Evolutionary conservation across 2,888 invertebrate genomes (phyloP).

Genomic region (Cotesia congregata): DNA sequence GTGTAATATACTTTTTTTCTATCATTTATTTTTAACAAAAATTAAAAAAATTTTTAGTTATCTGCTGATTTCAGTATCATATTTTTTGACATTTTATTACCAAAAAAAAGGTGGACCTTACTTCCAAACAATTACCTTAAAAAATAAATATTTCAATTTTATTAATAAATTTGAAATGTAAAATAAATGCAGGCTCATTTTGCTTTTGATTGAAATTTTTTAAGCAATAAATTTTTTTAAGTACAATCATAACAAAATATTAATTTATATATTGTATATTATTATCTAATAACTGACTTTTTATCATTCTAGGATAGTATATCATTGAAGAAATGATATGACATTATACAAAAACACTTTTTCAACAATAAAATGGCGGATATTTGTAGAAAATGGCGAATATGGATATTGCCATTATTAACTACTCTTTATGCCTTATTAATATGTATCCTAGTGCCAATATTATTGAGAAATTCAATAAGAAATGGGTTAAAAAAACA

Average conservation of each 20-base stretch:
- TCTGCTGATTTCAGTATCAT: too few species aligned
- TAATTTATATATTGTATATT: background rate
- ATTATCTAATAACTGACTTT: background rate
- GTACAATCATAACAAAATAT: background rate
- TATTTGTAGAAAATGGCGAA: constrained; percentile 77
- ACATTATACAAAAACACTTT: background rate
- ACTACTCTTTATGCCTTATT: constrained; percentile 85
- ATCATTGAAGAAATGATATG: background rate
- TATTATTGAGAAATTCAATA: constrained; percentile 85
- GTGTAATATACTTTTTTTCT: constrained; percentile 72
- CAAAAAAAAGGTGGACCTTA: too few species aligned
- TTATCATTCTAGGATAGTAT: background rate
- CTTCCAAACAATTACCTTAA: too few species aligned
- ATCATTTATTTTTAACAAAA: too few species aligned
- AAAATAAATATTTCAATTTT: too few species aligned
- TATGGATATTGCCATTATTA: constrained; percentile 91
- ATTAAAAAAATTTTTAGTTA: too few species aligned
- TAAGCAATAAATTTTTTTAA: too few species aligned
- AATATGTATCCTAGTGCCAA: constrained; percentile 86
- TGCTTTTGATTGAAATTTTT: too few species aligned
- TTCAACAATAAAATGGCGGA: constrained; percentile 59
- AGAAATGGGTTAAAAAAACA: constrained; percentile 83
- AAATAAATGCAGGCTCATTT: too few species aligned
- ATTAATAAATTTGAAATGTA: too few species aligned
- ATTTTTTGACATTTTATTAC: too few species aligned